These are phyloP conservation scores for Plagodis pulveraria DNA, from an alignment of 2,888 invertebrate genomes.

Conservation along the genomic window DNA sequence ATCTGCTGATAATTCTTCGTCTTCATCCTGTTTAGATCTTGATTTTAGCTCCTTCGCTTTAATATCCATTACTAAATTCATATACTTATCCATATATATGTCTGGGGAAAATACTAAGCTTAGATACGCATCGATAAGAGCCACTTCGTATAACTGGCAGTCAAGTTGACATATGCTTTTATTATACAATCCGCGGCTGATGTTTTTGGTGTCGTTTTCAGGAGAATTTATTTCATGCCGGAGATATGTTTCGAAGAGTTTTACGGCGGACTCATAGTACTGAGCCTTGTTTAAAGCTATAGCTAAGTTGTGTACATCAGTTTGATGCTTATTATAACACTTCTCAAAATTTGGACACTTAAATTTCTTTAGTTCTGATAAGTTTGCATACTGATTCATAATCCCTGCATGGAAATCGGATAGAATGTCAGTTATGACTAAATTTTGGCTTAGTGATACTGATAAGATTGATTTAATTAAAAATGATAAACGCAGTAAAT, in stretches of 20 bases:
- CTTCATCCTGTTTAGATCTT: constrained; percentile 35
- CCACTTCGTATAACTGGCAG: constrained; percentile 53
- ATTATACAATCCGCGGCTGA: constrained; percentile 69
- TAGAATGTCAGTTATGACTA: constrained; percentile 44
- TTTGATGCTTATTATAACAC: constrained; percentile 64
- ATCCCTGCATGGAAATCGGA: constrained; percentile 47
- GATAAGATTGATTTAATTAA: constrained; percentile 57
- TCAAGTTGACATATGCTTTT: constrained; percentile 74
- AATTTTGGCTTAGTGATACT: constrained; percentile 42
- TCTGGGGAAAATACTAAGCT: constrained; percentile 61
- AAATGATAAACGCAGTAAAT: constrained; percentile 63
- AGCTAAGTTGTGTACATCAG: constrained; percentile 70
- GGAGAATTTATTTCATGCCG: constrained; percentile 53
- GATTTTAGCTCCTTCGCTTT: constrained; percentile 65
- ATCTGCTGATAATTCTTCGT: constrained; percentile 38
- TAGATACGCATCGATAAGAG: constrained; percentile 62
- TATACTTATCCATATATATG: constrained; percentile 59
- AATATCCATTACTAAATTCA: constrained; percentile 72
- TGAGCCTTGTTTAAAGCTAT: constrained; percentile 62
- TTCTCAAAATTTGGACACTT: constrained; percentile 63
- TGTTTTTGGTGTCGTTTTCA: constrained; percentile 57
- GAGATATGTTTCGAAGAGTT: constrained; percentile 66
- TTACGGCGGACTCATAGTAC: constrained; percentile 59
- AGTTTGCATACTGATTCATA: constrained; percentile 53
- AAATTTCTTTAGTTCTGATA: constrained; percentile 49